Evolutionary conservation across 2,888 invertebrate species (phyloP).

Genomic region (Perizoma affinitatum): DNA sequence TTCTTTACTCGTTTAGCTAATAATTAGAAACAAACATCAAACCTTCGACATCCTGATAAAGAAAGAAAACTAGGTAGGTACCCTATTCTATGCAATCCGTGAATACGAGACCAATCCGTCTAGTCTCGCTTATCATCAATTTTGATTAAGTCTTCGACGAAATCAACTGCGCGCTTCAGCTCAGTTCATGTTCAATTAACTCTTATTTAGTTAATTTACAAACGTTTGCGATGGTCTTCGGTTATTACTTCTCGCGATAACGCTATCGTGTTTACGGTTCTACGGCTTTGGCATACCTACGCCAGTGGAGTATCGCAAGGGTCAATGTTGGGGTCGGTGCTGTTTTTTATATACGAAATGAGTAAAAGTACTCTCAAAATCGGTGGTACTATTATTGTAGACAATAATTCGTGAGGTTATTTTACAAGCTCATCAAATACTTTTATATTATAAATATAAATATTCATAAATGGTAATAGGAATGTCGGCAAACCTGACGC

Average conservation of each 20-base stretch:
- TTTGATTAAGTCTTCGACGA: conserved; percentile 26
- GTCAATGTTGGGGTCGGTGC: conserved; percentile 37
- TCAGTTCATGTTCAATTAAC: conserved; percentile 31
- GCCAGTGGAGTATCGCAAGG: conserved; percentile 36
- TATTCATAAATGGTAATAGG: conserved; percentile 33
- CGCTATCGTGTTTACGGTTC: conserved; percentile 45
- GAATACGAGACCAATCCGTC: conserved; percentile 11
- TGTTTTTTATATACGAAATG: conserved; percentile 31
- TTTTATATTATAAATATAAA: conserved; percentile 17
- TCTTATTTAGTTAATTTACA: conserved; percentile 34
- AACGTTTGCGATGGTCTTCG: conserved; percentile 19
- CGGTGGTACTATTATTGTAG: conserved; percentile 7
- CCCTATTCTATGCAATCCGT: conserved; percentile 12
- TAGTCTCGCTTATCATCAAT: conserved; percentile 16
- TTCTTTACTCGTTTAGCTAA: too few relatives aligned
- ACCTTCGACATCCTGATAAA: too few relatives aligned
- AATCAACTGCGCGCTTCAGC: conserved; percentile 15
- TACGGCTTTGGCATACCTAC: conserved; percentile 36
- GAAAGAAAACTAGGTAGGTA: too few relatives aligned
- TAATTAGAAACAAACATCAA: too few relatives aligned
- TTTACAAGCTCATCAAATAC: conserved; percentile 7
- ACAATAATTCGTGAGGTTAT: conserved; percentile 9
- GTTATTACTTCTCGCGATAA: conserved; percentile 38
- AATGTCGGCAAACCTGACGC: conserved; percentile 29
- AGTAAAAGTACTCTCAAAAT: conserved; percentile 3